These are phyloP conservation scores for Cydia amplana DNA, from an alignment of 1,140 invertebrate genomes.

Conservation along the genomic window DNA sequence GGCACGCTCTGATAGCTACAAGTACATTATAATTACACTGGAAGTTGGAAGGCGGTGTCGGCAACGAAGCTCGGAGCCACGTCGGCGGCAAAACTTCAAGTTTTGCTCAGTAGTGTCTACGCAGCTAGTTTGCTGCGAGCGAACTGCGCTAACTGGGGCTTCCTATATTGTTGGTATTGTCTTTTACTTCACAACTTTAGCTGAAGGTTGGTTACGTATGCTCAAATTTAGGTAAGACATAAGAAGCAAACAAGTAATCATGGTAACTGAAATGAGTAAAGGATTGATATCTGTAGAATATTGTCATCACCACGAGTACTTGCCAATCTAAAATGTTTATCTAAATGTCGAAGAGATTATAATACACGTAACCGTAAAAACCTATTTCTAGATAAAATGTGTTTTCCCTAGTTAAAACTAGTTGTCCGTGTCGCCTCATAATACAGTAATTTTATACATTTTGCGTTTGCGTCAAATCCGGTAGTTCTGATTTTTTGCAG, in stretches of 20 bases:
- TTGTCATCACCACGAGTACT: background rate
- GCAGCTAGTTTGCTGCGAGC: background rate
- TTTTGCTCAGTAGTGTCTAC: constrained; percentile 15
- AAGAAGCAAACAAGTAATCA: background rate
- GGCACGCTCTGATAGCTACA: background rate
- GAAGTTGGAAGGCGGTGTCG: constrained; percentile 34
- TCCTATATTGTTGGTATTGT: constrained; percentile 5
- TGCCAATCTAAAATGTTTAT: too few species aligned
- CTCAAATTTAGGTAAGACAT: background rate
- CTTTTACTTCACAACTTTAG: background rate
- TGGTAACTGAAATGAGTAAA: background rate
- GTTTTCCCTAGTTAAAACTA: too few species aligned
- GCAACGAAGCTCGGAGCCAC: constrained; percentile 38
- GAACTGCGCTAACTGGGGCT: constrained; percentile 39
- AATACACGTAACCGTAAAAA: too few species aligned
- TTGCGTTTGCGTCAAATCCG: too few species aligned
- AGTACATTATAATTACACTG: constrained; percentile 11
- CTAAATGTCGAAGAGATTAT: too few species aligned
- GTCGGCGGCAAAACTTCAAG: constrained; percentile 35
- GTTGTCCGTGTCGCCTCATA: too few species aligned
- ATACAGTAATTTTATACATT: too few species aligned
- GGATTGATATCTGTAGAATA: background rate
- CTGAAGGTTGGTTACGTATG: background rate
- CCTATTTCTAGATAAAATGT: too few species aligned
- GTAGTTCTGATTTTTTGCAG: too few species aligned